Conservation (phyloP, 2,888 invertebrate species). For the Neria commutata region DNA sequence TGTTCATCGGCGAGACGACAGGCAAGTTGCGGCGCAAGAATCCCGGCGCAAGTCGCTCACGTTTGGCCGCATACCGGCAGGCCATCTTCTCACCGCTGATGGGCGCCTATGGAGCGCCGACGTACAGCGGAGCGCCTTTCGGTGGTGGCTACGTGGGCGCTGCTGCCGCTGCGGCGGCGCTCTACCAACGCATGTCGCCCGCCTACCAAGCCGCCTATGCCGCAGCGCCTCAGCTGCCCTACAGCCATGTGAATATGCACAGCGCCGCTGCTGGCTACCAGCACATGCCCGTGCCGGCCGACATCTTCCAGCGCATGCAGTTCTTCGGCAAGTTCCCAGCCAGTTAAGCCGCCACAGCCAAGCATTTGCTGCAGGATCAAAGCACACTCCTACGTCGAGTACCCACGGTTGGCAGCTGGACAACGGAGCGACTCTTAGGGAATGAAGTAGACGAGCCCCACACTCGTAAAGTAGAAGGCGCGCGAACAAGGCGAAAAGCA, state of each 20-base stretch:
- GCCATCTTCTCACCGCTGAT: conserved; percentile 55
- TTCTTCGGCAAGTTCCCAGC: conserved; percentile 55
- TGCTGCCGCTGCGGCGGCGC: conserved; percentile 53
- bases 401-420: too few relatives aligned
- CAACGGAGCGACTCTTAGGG: too few relatives aligned
- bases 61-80: conserved; percentile 87
- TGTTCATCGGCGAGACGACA: conserved; percentile 97
- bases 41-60: conserved; percentile 85
- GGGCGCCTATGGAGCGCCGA: conserved; percentile 45
- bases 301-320: conserved; percentile 63
- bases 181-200: conserved; percentile 57
- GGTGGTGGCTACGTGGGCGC: conserved; percentile 39
- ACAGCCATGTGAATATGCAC: conserved; percentile 27
- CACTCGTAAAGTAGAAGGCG: not conserved
- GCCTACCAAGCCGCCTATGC: conserved; percentile 42
- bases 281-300: conserved; percentile 45
- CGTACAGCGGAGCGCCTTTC: conserved; percentile 41
- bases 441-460: too few relatives aligned
- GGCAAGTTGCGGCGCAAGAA: conserved; percentile 92
- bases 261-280: conserved; percentile 5
- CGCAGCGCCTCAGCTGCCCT: conserved; percentile 30
- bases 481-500: not conserved
- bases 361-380: not conserved
- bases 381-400: too few relatives aligned
- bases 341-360: conserved; percentile 38